Base-by-base conservation (phyloP, 1,140 invertebrate species). In the Aricia agestis region DNA sequence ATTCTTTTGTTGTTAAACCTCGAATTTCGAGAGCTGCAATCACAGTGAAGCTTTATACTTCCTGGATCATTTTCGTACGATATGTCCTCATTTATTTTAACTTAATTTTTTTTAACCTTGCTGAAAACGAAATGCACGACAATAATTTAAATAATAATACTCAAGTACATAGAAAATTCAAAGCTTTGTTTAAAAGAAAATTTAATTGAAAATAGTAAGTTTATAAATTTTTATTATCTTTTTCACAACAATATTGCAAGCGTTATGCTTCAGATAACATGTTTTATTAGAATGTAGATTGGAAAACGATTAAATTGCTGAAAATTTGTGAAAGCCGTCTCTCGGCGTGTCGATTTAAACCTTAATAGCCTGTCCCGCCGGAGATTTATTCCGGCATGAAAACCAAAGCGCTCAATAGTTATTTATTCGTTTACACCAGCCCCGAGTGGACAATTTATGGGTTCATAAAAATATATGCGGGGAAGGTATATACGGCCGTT, bases 401-500 rank as follows among this genome's bases (percentile, higher is more conserved):
- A 52, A 52, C 45, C 45, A 10, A 52, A 52, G 45, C 45, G 45
- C 3, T 13, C 45, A 52, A 52, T 52, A 13, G 10, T 11, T 52
- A 52, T 52, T 52, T 52, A 52, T 52, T 52, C 7, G 45, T 52
- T 52, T 52, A 52, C 45, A 15, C 45, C 11, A 13, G 45, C 45
- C 41, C 11, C 45, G 45, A 52, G 10, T 52, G 45, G 45, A 52
- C 45, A 52, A 52, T 52, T 52, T 52, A 52, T 52, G 45, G 11
- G 45, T 15, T 52, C 11, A 52, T 52, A 57, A 68, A 52, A 19
- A 67, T 45, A 68, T 68, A n/a, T n/a, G 31, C 36, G 15, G 42
- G 18, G 65, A 66, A 72, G 72, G 78, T 81, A 80, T 78, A 83
- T 80, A 78, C 74, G 79, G 76, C 79, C 72, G 76, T 72, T 76